Base-by-base conservation (phyloP, 1,140 invertebrate species). In the Drosophila lowei region DNA sequence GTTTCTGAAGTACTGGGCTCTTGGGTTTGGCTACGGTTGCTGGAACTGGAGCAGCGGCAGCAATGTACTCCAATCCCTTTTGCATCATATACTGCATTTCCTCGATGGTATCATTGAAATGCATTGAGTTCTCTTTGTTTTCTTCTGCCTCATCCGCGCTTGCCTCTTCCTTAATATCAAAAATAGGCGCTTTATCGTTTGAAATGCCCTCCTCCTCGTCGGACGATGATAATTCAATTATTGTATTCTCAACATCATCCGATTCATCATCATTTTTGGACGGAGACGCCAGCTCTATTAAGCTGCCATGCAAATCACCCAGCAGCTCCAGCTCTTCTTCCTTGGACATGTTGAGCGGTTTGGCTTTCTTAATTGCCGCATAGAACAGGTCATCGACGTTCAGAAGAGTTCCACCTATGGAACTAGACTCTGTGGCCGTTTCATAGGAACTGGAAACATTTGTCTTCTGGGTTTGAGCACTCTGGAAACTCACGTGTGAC, bases 81-180 rank as follows among this genome's bases (percentile, higher is more conserved):
- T 91, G 68, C 62, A 92, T 79, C 66, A 91, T 81, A 30, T 91
- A 89, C 28, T 92, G 91, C 47, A 92, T 89, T 77, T 91, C 90
- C 78, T 92, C 92, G 41, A 92, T 78, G 18, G 92, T 92, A 72
- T 92, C 90, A 63, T 92, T 92, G 11, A 92, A 92, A 46, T 91
- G 77, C 8, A 90, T 47, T 0, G 90, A 91, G 2, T 89, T 83
- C 23, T 85, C 72, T 23, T 83, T 78, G 34, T 83, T 41, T 3
- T 79, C 71, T 23, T 38, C 13, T 16, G 25, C 28, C 8, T 81
- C 48, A 15, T 77, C 80, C 4, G 25, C n/a, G 8, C 38, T 21
- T 2, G 58, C 47, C 0, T 16, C 49, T 2, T 41, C 28, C 30
- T 34, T 34, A 11, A 34, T 34, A 0, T 34, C 30, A 11, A 34